Conservation (phyloP, 2,888 invertebrate species). For the Cephus nigrinus region DNA sequence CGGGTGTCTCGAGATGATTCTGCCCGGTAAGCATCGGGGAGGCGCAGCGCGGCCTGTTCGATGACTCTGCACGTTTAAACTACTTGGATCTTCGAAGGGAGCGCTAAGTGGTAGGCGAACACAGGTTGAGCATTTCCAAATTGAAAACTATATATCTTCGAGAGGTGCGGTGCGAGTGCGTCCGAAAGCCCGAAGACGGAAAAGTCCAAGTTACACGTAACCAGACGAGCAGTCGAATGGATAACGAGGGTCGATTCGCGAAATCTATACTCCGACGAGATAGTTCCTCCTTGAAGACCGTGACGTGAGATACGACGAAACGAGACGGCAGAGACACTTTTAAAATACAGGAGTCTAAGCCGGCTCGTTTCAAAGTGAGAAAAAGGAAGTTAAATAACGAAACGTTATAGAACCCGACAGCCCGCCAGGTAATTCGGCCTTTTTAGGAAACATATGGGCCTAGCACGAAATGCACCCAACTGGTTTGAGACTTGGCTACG, state of each 20-base stretch:
- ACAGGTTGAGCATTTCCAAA: slow-evolving; percentile 27
- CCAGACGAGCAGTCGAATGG: not conserved
- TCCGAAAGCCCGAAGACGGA: not conserved
- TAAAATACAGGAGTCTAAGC: not conserved
- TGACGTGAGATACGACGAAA: not conserved
- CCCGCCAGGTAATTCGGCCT: slow-evolving; percentile 46
- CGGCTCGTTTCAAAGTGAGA: not conserved
- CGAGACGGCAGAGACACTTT: not conserved
- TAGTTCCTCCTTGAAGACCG: not conserved
- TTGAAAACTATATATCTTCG: slow-evolving; percentile 7
- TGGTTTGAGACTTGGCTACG: slow-evolving; percentile 28
- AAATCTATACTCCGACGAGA: not conserved
- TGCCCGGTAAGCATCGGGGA: slow-evolving; percentile 30
- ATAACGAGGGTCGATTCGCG: not conserved
- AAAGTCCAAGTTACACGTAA: not conserved
- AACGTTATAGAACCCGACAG: slow-evolving; percentile 19
- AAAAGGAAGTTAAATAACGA: not conserved
- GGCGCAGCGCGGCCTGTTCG: slow-evolving; percentile 32
- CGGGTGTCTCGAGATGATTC: slow-evolving; percentile 39
- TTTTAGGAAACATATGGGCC: slow-evolving; percentile 47
- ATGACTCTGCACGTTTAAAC: slow-evolving; percentile 41
- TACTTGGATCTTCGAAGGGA: slow-evolving; percentile 16
- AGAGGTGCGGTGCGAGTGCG: not conserved
- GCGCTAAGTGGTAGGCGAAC: slow-evolving; percentile 43
- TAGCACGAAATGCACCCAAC: slow-evolving; percentile 50